phyloP scores from a whole-genome alignment of 2,888 invertebrate species.

The Azorinus chamasolen region DNA sequence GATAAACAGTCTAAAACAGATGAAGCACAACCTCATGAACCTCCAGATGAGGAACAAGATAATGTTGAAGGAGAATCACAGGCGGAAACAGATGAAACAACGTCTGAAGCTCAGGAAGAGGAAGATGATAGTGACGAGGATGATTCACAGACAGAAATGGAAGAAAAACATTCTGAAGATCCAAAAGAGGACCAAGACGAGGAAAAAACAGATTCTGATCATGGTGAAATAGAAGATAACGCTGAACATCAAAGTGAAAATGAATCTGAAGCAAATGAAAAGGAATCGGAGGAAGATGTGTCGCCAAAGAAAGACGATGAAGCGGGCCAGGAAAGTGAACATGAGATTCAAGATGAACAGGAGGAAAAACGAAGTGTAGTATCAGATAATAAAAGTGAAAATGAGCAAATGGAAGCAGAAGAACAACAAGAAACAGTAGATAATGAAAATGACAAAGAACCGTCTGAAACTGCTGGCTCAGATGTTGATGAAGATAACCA shows the following conservation, averaged over 20 bases:
- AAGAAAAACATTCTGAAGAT: no score
- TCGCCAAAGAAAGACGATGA: background rate
- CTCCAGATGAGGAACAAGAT: background rate
- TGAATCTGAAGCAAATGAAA: constrained; percentile 1
- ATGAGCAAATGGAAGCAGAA: no score
- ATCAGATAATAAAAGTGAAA: no score
- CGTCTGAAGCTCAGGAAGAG: background rate
- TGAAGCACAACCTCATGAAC: background rate
- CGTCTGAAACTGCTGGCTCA: no score
- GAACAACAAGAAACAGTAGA: no score
- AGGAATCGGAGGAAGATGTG: background rate
- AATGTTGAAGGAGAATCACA: background rate
- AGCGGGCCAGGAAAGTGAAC: background rate
- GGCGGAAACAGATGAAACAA: background rate
- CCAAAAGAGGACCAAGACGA: background rate
- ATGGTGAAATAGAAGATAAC: background rate
- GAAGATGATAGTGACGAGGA: background rate
- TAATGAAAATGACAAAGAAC: no score
- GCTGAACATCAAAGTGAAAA: background rate
- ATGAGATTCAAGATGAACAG: no score
- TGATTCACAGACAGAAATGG: background rate
- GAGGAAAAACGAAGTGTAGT: no score
- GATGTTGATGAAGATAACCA: no score
- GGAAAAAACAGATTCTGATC: background rate
- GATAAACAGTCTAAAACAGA: background rate